Evolutionary conservation across 64 coral and sea anemone genomes (phyloP).

Genomic region (Stichodactyla mertensii): DNA sequence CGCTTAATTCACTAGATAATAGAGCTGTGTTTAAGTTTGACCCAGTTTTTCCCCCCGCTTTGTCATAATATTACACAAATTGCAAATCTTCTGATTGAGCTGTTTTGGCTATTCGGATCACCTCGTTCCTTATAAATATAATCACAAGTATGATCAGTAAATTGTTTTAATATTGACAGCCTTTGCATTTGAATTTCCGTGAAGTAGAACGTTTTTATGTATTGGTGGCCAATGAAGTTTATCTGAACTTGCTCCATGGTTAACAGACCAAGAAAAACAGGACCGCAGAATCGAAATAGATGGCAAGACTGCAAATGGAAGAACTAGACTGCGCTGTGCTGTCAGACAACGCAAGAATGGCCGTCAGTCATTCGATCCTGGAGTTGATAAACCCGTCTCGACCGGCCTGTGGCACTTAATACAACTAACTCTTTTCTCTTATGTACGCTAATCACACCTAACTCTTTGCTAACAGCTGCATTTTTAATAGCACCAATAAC

Average conservation of each 20-base stretch:
- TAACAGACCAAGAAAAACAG: neutral
- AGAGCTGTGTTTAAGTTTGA: too few relatives aligned
- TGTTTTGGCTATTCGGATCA: too few relatives aligned
- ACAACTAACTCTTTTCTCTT: conserved; percentile 21
- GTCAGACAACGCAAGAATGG: neutral
- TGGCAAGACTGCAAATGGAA: neutral
- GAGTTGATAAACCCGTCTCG: neutral
- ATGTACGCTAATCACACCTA: conserved; percentile 39
- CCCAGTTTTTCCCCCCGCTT: too few relatives aligned
- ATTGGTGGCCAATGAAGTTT: neutral
- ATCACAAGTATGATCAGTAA: neutral
- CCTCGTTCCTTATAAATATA: too few relatives aligned
- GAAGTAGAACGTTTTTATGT: neutral
- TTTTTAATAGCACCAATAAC: neutral
- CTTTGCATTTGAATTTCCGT: neutral
- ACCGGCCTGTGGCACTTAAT: neutral
- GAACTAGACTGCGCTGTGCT: neutral
- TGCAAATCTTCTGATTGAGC: too few relatives aligned
- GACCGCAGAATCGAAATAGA: neutral
- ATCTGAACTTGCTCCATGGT: neutral
- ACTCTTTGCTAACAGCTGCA: conserved; percentile 13
- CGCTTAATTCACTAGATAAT: too few relatives aligned
- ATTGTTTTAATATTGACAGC: neutral
- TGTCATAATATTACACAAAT: too few relatives aligned
- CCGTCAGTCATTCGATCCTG: neutral